Base-by-base conservation (phyloP, 2,888 invertebrate genomes). In the Microplitis manilae region DNA sequence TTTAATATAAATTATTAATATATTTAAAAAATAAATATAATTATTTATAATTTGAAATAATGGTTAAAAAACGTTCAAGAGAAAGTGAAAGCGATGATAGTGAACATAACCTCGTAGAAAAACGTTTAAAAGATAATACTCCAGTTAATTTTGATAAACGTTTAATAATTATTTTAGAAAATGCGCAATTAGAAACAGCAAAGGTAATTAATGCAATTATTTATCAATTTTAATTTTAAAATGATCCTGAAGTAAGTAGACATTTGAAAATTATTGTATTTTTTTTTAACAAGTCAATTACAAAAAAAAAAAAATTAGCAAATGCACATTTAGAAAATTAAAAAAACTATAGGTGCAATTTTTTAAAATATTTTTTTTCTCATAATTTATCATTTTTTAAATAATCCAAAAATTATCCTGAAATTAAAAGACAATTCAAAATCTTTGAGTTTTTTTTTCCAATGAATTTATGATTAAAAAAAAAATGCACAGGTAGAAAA, bases 121-220 rank as follows among this genome's bases (percentile, higher is more conserved):
- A 94, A 87, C 96, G 96, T 90, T 92, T 96, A 80, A 94, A 94
- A 64, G 93, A 94, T n/a, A 92, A 93, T 17, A 96, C 96, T 82
- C 92, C 96, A 68, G 94, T 94, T 85, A 94, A 96, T 83, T 94
- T 95, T 90, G 96, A 97, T 85, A 97, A 98, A 90, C 94, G 98
- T 71, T 91, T 99, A 20, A 96, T 99, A 82, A 94, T 99, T 62
- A 94, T 99, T 78, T 91, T 99, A 75, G 98, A 98, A 91, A 94
- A 95, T 77, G 98, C 99, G 4, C 98, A 98, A 86, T 90, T 99
- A 73, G 99, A 99, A 91, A 96, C 97, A 65, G 97, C 98, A 0
- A 99, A 98, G 93, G 98, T 98, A 68, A 75, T 81, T 77, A 15
- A 2, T 30, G 30, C 30, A 30, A 30, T 30, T 30, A 30, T 30